These are phyloP conservation scores for Petrosia ficiformis DNA, from an alignment of 37 sponge, comb jelly and placozoan species.

Conservation along the genomic window DNA sequence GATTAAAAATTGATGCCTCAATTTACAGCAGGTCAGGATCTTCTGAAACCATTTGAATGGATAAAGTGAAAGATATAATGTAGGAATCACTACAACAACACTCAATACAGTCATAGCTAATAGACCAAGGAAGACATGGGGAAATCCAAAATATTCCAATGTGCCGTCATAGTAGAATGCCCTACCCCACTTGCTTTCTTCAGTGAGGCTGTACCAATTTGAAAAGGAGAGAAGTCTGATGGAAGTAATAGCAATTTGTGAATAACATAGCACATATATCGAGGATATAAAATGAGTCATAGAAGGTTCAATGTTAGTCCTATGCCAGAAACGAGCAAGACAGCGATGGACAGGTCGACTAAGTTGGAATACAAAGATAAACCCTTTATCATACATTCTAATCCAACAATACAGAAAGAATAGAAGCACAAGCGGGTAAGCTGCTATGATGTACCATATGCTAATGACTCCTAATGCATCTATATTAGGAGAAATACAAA, in stretches of 20 bases:
- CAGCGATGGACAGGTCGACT: conserved; percentile 4
- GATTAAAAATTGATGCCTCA: background rate
- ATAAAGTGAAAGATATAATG: background rate
- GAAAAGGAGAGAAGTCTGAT: background rate
- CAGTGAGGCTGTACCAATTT: background rate
- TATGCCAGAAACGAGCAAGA: background rate
- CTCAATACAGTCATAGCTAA: background rate
- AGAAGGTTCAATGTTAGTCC: background rate
- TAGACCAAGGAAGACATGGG: background rate
- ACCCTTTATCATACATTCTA: background rate
- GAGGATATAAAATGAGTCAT: conserved; percentile 7
- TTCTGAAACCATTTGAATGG: background rate
- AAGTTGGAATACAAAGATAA: background rate
- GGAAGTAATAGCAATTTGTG: background rate
- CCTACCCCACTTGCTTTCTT: background rate
- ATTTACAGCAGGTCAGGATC: background rate
- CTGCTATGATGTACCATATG: conserved; percentile 13
- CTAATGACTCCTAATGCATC: background rate
- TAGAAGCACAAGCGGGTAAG: conserved; percentile 16
- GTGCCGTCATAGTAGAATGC: background rate
- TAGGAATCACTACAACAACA: background rate
- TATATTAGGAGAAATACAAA: too few species aligned
- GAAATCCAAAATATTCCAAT: background rate
- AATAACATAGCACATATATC: conserved; percentile 5
- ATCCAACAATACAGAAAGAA: conserved; percentile 8